Evolutionary conservation across 1,140 invertebrate species (phyloP), one percentile per base, ranked within the genome.

Genomic region (Aporrectodea caliginosa): DNA sequence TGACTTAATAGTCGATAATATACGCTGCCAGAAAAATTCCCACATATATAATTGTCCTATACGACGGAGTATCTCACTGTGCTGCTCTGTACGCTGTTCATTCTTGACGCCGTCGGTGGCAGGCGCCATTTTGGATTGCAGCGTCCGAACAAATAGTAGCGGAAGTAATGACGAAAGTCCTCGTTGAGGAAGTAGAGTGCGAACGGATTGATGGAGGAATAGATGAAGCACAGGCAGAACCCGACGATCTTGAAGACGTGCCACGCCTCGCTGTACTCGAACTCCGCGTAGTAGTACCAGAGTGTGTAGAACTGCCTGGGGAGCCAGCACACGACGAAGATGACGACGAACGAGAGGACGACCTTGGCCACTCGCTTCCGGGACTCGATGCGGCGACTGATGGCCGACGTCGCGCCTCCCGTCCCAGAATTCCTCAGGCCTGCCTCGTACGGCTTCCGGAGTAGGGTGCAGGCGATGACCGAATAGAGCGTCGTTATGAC

Each of bases 121-220:
- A 6, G 43, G 43, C 43, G 43, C 43, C 43, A 58, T 6, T 22
- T 6, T 22, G 43, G 43, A 22, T 58, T 58, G 22, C 43, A 58
- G 43, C 43, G 43, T 6, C 43, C 22, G 43, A 58, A 58, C 43
- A 58, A 22, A 88, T 96, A 95, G 29, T 92, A 90, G 88, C 97
- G 95, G 90, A 96, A 98, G 89, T 95, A 93, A 81, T 95, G 94
- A 81, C 94, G 92, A 86, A 97, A 98, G 31, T 94, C 93, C 31
- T 94, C 93, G 84, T 94, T 95, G 81, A 96, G 93, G 85, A 94
- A 95, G 88, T 96, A 97, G 16, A 97, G 90, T 1, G 94, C 94
- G 70, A 96, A 93, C 0, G 95, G 94, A 89, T 96, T 96, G 84
- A 95, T 93, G 85, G 94, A 96, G 80, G 94, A 95, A 88, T 96